Evolutionary conservation across 2,113 vertebrate species (phyloP), one percentile per base, ranked within the genome.

Genomic region (Cryptoleucopteryx plumbea): DNA sequence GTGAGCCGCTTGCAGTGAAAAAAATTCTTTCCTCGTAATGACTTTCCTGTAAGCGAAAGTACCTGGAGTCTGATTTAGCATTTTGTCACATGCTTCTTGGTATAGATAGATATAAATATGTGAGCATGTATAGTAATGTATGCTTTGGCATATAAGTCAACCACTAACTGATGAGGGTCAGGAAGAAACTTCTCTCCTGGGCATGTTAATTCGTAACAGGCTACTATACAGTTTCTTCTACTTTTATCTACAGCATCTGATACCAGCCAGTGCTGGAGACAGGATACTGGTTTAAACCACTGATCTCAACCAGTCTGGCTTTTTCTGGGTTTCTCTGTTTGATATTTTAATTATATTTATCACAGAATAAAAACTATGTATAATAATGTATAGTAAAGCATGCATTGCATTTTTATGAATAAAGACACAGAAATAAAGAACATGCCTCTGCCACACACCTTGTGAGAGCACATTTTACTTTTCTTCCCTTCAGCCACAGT

Each of bases 231-330:
- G 63, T 71, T 95, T 81, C 85, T 88, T 26, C 82, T 52, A 2
- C 82, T 93, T 95, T 92, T 94, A 56, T 95, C 88, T 95, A 9
- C 75, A 92, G 82, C 82, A 82, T 88, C 90, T 94, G 87, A 93
- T 80, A 83, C 71, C 88, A 95, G 85, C 58, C 92, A 4, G 8
- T 72, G 87, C 58, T 90, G 89, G 86, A 91, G 91, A 92, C 91
- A 90, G 72, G 83, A 72, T 74, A 6, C 70, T 91, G 73, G 42
- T 36, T 61, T 79, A 94, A 94, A 62, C 36, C 73, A 59, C 86
- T 66, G 62, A 25, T 86, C 92, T 88, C 88, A 70, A 70, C 38
- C 59, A 70, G 42, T 65, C 62, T 79, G 90, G 18, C 11, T 78
- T 87, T 72, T 59, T 50, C 52, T 75, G 42, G 11, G 63, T 87